Evolutionary conservation across 53 echinoderm and acorn worm genomes (phyloP).

Genomic region (Echinometra lucunter): DNA sequence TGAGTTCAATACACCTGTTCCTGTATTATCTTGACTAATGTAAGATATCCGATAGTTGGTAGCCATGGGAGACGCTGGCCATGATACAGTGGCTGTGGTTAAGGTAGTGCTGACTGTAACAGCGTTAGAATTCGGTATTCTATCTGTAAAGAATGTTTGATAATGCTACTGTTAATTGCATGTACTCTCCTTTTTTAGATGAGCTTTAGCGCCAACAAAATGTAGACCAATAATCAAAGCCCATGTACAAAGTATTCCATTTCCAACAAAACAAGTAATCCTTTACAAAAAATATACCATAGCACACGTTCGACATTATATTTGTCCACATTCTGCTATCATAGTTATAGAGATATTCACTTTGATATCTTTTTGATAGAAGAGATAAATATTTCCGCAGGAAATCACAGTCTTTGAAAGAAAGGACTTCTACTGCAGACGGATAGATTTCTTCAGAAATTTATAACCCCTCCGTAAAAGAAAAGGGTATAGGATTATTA

Average conservation of each 20-base stretch:
- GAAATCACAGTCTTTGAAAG: no score
- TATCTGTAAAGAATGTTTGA: neutral
- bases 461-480: neutral
- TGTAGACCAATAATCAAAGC: neutral
- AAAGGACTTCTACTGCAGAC: no score
- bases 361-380: no score
- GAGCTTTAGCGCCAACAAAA: neutral
- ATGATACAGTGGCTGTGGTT: neutral
- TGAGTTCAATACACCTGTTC: neutral
- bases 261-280: no score
- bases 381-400: no score
- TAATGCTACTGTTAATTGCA: neutral
- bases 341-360: no score
- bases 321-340: neutral
- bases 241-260: no score
- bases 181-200: neutral
- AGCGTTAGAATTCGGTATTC: neutral
- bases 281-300: no score
- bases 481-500: neutral
- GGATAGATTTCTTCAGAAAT: no score
- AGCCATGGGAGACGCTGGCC: neutral
- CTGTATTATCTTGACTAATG: constrained; percentile 11
- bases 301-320: neutral
- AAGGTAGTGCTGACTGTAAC: neutral
- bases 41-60: constrained; percentile 15